A percentile compares a stretch with the other conserved stretches of the same genome.
Conservation (phyloP, 2,113 vertebrate species). For the Tragulus kanchil region DNA sequence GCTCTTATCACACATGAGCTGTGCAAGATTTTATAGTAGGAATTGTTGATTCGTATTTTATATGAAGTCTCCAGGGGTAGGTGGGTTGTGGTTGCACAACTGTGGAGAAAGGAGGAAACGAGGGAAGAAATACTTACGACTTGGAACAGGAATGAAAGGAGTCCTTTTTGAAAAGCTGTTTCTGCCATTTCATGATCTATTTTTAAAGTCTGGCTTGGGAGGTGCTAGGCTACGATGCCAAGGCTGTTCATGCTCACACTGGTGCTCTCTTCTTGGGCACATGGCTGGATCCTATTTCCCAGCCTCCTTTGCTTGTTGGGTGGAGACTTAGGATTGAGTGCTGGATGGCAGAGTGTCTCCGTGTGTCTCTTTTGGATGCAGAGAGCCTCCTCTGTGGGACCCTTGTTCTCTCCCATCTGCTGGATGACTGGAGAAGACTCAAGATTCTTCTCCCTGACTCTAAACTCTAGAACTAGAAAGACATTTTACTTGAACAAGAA, state of each 20-base stretch:
- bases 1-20: accelerated
- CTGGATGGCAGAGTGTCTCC: not conserved
- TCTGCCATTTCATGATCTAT: not conserved
- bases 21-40: not conserved
- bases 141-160: not conserved
- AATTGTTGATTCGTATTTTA: not conserved
- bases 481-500: not conserved
- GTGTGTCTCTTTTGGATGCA: not conserved
- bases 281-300: not conserved
- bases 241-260: accelerated
- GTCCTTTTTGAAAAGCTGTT: not conserved
- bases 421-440: not conserved
- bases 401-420: not conserved
- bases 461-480: not conserved
- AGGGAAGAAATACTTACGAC: not conserved
- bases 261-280: accelerated
- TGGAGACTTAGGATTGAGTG: not conserved
- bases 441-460: not conserved
- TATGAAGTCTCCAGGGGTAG: not conserved
- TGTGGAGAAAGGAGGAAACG: not conserved
- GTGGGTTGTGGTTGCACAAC: not conserved
- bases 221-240: not conserved
- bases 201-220: not conserved
- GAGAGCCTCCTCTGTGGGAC: not conserved
- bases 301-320: not conserved